phyloP scores from a whole-genome alignment of 2,888 invertebrate genomes.

The Polylopha cassiicola region DNA sequence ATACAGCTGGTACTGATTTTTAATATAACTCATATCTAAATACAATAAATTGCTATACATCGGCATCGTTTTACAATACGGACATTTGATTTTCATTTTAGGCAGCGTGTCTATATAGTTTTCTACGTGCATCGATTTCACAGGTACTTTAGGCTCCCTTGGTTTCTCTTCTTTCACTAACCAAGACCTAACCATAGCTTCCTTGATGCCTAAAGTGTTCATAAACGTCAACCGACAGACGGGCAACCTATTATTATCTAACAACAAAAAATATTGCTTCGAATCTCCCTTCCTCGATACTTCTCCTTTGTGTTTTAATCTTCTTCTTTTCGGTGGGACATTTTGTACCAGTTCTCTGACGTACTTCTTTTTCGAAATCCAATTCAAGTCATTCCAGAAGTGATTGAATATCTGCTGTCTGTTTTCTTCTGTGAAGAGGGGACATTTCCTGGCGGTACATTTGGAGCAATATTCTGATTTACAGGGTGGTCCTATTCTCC shows the following conservation, averaged over 20 bases:
- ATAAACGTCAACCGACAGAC: conserved; percentile 53
- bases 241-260: conserved; percentile 31
- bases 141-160: conserved; percentile 34
- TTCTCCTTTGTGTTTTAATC: conserved; percentile 34
- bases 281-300: conserved; percentile 49
- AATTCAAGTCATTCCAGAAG: conserved; percentile 54
- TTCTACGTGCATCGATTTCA: conserved; percentile 44
- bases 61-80: conserved; percentile 33
- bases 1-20: conserved; percentile 50
- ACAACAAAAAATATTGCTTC: conserved; percentile 41
- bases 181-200: conserved; percentile 55
- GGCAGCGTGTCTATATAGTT: conserved; percentile 48
- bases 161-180: conserved; percentile 32
- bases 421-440: conserved; percentile 32
- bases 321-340: conserved; percentile 43
- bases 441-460: conserved; percentile 35
- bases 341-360: conserved; percentile 42
- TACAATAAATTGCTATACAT: conserved; percentile 32
- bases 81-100: conserved; percentile 43
- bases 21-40: conserved; percentile 39
- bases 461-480: conserved; percentile 40
- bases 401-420: conserved; percentile 40
- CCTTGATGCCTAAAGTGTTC: conserved; percentile 54
- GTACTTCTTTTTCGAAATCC: conserved; percentile 45
- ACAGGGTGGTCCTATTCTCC: conserved; percentile 45